These are phyloP conservation scores for Mellivora capensis DNA, from an alignment of 2,113 vertebrate genomes.

Conservation along the genomic window DNA sequence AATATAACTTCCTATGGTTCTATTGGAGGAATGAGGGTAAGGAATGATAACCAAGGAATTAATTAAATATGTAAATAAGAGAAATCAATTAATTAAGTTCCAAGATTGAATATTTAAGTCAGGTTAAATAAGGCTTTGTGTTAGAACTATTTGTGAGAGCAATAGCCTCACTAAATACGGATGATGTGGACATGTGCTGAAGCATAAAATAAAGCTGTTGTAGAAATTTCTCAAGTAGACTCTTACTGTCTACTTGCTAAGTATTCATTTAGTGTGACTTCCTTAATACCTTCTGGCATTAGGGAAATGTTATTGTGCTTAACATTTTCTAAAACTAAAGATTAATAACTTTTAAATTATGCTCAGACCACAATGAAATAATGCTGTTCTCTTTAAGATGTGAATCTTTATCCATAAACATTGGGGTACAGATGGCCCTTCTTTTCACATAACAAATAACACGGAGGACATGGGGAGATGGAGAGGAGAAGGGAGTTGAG, in stretches of 20 bases:
- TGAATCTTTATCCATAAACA: too few relatives aligned
- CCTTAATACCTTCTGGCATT: not conserved
- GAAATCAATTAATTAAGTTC: not conserved
- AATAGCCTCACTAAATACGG: not conserved
- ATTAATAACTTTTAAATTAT: not conserved
- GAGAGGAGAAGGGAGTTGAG: too few relatives aligned
- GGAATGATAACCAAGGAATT: not conserved
- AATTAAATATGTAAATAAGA: not conserved
- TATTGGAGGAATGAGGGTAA: not conserved
- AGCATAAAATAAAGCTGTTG: not conserved
- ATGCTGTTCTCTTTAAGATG: not conserved
- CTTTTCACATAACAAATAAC: too few relatives aligned
- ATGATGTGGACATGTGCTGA: not conserved
- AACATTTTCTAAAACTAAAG: not conserved
- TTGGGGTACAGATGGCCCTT: too few relatives aligned
- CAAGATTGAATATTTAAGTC: not conserved
- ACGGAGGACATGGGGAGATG: too few relatives aligned
- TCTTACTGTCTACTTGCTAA: not conserved
- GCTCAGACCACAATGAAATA: not conserved
- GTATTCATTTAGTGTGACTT: not conserved
- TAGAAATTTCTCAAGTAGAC: not conserved
- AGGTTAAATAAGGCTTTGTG: not conserved
- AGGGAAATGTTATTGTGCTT: not conserved
- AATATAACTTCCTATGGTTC: not conserved
- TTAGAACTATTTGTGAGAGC: not conserved